Conservation (phyloP, 2,888 invertebrate species). For the Ophonus ardosiacus region DNA sequence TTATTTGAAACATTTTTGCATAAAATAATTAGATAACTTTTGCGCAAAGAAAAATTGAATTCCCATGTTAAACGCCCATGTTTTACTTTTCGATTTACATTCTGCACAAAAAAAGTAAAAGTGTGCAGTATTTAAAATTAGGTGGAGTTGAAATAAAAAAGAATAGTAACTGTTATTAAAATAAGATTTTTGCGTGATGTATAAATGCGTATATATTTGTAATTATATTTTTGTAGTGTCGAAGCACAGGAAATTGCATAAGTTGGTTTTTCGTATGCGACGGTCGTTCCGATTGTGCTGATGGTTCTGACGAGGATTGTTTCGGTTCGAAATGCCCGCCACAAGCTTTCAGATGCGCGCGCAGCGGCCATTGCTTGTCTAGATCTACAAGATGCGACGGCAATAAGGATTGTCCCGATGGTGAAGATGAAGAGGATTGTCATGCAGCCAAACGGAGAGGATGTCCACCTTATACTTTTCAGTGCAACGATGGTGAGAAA, state of each 20-base stretch:
- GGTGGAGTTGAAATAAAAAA: too few relatives aligned
- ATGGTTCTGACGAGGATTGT: conserved; percentile 93
- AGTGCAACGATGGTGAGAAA: conserved; percentile 84
- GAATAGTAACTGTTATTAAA: too few relatives aligned
- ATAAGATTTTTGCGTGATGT: too few relatives aligned
- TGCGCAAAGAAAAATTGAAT: too few relatives aligned
- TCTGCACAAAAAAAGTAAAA: too few relatives aligned
- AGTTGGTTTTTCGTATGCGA: conserved; percentile 97
- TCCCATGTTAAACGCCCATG: too few relatives aligned
- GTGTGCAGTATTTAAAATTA: too few relatives aligned
- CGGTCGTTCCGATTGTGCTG: conserved; percentile 88
- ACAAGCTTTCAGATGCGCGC: conserved; percentile 85
- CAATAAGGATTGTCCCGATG: conserved; percentile 85
- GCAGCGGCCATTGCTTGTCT: conserved; percentile 85
- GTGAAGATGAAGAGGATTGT: conserved; percentile 86
- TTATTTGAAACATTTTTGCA: too few relatives aligned
- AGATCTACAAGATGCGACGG: conserved; percentile 90
- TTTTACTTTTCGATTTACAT: too few relatives aligned
- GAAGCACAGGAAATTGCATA: conserved; percentile 90
- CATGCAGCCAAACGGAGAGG: conserved; percentile 74
- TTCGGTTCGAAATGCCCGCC: conserved; percentile 81
- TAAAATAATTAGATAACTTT: too few relatives aligned
- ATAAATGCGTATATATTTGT: too few relatives aligned
- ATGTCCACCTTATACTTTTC: conserved; percentile 90
- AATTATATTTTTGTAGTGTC: conserved; percentile 79